Evolutionary conservation across 2,113 vertebrate species (phyloP).

Genomic region (Bos taurus): DNA sequence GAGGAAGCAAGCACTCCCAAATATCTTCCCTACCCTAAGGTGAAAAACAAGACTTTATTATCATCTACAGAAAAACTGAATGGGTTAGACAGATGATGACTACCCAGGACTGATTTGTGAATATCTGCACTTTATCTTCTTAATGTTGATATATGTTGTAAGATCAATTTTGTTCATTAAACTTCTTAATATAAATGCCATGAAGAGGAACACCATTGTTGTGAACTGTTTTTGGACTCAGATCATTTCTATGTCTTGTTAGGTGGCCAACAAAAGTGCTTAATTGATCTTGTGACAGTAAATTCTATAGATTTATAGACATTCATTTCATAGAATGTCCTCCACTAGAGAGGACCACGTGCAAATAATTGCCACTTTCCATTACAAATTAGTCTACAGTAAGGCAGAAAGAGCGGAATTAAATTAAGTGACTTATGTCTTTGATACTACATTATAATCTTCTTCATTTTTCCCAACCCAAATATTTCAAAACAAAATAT

Average conservation of each 20-base stretch:
- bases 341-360: neutral
- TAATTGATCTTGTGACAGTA: neutral
- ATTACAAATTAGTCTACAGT: neutral
- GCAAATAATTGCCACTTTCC: neutral
- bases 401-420: neutral
- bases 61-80: neutral
- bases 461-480: neutral
- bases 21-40: neutral
- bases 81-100: neutral
- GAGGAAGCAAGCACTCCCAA: neutral
- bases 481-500: conserved; percentile 1
- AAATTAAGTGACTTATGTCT: neutral
- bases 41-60: neutral
- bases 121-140: neutral
- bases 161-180: neutral
- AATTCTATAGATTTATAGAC: neutral
- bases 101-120: neutral
- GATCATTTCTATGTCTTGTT: neutral
- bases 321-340: neutral
- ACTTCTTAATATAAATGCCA: neutral
- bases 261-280: neutral
- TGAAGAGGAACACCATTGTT: neutral
- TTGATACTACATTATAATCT: neutral
- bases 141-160: neutral
- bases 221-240: neutral